Conservation (phyloP, 2,888 invertebrate species). For the Drosophila tanythrix region DNA sequence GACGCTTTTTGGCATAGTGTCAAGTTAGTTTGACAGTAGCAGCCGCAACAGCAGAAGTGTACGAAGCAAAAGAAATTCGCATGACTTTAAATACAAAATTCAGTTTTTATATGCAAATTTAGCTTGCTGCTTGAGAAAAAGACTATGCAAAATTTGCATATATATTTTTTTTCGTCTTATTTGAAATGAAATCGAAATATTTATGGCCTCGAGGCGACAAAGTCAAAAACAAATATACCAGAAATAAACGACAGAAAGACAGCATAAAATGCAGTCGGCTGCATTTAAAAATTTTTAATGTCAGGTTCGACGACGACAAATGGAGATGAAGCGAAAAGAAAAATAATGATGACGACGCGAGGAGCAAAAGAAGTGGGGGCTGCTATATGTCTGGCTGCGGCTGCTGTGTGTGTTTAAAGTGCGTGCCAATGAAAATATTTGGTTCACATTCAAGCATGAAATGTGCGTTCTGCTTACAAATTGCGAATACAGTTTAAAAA, state of each 20-base stretch:
- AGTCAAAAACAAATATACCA: conserved; percentile 35
- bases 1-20: conserved; percentile 48
- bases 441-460: conserved; percentile 41
- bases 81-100: conserved; percentile 46
- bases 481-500: conserved; percentile 17
- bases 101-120: conserved; percentile 54
- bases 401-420: conserved; percentile 22
- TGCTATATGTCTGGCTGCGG: neutral
- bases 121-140: conserved; percentile 18
- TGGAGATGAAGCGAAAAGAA: conserved; percentile 36
- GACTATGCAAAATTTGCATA: conserved; percentile 39
- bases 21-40: conserved; percentile 41
- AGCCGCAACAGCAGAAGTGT: neutral
- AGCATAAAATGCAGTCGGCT: conserved; percentile 41
- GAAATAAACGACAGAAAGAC: conserved; percentile 11
- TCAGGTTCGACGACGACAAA: conserved; percentile 68
- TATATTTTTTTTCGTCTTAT: conserved; percentile 27
- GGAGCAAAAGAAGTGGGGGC: neutral
- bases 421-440: conserved; percentile 63
- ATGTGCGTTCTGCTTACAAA: conserved; percentile 42
- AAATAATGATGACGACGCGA: conserved; percentile 30
- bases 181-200: conserved; percentile 63
- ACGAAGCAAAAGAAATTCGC: conserved; percentile 32
- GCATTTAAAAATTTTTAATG: conserved; percentile 58
- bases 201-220: conserved; percentile 72